A percentile compares a stretch with the other conserved stretches of the same genome.
Conservation (phyloP, 2,113 vertebrate species). For the Bubalus kerabau region DNA sequence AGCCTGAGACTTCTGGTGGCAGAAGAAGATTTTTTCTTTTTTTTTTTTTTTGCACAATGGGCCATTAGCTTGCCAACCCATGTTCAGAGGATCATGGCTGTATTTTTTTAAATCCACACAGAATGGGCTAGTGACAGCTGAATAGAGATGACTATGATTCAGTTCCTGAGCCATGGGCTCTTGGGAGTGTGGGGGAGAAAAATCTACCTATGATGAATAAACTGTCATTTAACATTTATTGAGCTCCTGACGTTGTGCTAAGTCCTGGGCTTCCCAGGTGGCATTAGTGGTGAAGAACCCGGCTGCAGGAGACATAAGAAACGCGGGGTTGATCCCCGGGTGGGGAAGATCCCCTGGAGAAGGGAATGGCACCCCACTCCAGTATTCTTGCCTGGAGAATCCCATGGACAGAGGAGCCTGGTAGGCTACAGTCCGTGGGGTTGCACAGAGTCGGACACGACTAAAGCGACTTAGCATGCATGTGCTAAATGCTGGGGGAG, state of each 20-base stretch:
- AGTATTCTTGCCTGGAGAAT: neutral
- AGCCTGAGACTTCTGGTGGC: neutral
- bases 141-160: neutral
- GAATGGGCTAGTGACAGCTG: neutral
- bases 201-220: neutral
- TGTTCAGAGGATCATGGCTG: neutral
- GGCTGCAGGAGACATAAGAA: neutral
- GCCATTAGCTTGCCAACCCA: neutral
- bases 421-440: neutral
- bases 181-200: neutral
- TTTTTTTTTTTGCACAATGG: neutral
- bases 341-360: neutral
- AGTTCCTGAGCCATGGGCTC: neutral
- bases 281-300: neutral
- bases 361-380: neutral
- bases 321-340: rapidly evolving
- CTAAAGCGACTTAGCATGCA: neutral
- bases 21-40: neutral
- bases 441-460: neutral
- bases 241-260: neutral
- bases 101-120: neutral
- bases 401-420: neutral
- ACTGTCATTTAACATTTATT: neutral
- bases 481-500: neutral
- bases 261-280: neutral